Evolutionary conservation across 2,797 vertebrate genomes (phyloP), one percentile per base, ranked within the genome.

Genomic region (Myotis vivesi): DNA sequence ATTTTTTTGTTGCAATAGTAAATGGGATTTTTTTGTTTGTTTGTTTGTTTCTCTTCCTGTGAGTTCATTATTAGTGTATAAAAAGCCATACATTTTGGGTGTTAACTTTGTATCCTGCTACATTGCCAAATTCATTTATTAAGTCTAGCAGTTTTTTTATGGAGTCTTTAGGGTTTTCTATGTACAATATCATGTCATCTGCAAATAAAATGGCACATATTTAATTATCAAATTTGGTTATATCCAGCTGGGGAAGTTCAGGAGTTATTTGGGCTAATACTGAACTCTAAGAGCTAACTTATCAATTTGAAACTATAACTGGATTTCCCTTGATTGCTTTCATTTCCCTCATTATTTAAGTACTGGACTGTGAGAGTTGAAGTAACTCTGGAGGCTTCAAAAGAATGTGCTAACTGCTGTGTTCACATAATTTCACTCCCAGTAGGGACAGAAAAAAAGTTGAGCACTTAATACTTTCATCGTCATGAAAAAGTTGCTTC

Each of bases 321-420:
- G 41, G 25, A 62, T 87, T 95, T 95, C 64, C 62, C 38, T 55
- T 38, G 22, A 79, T 94, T 62, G 28, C n/a, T 89, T 89, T 66
- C 87, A 51, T 69, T 69, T 80, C 19, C 28, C 20, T 94, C 9
- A 19, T 36, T 41, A n/a, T 49, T 85, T 89, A 86, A 91, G n/a
- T 49, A 64, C 16, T 83, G 33, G 79, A 55, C 33, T 55, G 17
- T 3, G 17, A 17, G n/a, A 38, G 15, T 1, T 53, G 36, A 94
- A 86, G 86, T 89, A 84, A 91, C 87, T 87, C 71, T 75, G 25
- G 89, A 92, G 76, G 33, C 22, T 83, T 89, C 75, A 49, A 88
- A 89, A 86, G 46, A 89, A 53, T 86, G 46, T 36, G 12, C 51
- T 38, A 59, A 72, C 20, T 71, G 69, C 9, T 88, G 62, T 15